These are phyloP conservation scores for Paramormyrops kingsleyae DNA, from an alignment of 2,113 vertebrate genomes.

Conservation along the genomic window DNA sequence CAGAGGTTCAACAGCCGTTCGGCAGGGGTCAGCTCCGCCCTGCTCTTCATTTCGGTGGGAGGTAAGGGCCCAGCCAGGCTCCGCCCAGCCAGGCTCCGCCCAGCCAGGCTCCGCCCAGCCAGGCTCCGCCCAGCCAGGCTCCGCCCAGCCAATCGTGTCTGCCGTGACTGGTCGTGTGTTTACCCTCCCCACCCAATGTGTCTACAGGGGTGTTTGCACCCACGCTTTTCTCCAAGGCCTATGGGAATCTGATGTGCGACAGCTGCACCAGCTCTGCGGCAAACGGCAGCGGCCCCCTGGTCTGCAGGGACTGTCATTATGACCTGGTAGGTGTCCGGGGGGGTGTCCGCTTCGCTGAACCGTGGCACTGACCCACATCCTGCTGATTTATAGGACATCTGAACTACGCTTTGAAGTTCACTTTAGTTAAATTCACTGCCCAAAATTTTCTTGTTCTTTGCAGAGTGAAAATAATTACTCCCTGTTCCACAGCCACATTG, in stretches of 20 bases:
- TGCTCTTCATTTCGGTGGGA: constrained; percentile 82
- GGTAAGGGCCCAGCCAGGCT: constrained; percentile 52
- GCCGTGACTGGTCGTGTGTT: not conserved
- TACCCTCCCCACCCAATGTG: not conserved
- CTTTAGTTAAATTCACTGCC: not conserved
- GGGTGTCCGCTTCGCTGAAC: not conserved
- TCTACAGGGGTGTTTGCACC: constrained; percentile 77
- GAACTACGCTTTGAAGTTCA: not conserved
- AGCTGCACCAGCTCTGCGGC: constrained; percentile 64
- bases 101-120: not conserved
- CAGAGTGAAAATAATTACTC: constrained; percentile 60
- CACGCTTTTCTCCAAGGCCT: constrained; percentile 81
- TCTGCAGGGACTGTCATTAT: constrained; percentile 75
- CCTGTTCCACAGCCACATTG: constrained; percentile 68
- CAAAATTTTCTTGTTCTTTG: constrained; percentile 19
- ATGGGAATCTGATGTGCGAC: constrained; percentile 72
- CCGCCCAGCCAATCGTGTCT: not conserved
- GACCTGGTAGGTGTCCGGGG: constrained; percentile 59
- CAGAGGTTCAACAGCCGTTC: constrained; percentile 82
- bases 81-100: not conserved
- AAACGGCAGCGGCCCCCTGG: constrained; percentile 58
- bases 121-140: not conserved
- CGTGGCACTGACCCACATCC: not conserved
- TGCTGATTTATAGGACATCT: not conserved
- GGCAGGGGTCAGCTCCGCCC: constrained; percentile 71